These are phyloP conservation scores for Sceliomorpha sp. DNA, from an alignment of 2,888 invertebrate genomes.

Conservation along the genomic window DNA sequence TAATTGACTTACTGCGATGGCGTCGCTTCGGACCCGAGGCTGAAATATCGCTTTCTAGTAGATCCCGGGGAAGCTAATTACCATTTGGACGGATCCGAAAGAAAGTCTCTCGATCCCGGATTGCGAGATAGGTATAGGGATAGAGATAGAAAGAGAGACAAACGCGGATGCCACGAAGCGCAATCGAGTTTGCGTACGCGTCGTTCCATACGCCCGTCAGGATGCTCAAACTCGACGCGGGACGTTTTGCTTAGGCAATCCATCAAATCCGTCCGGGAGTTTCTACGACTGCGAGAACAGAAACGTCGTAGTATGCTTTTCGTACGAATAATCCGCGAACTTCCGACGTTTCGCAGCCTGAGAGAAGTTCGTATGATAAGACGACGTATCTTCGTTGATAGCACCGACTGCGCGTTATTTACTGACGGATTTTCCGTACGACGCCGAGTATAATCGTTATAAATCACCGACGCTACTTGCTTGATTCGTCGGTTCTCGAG, in stretches of 20 bases:
- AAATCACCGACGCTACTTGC: conserved; percentile 68
- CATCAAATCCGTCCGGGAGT: conserved; percentile 60
- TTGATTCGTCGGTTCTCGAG: conserved; percentile 45
- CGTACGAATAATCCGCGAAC: conserved; percentile 48
- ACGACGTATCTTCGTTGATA: conserved; percentile 67
- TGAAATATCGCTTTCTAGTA: too few species aligned
- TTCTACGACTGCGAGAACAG: conserved; percentile 53
- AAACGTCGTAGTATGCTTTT: conserved; percentile 56
- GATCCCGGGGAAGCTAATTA: too few species aligned
- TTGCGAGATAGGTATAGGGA: too few species aligned
- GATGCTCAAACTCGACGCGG: conserved; percentile 53
- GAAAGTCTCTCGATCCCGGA: too few species aligned
- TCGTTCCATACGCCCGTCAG: conserved; percentile 54
- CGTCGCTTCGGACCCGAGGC: too few species aligned
- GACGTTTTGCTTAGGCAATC: conserved; percentile 59
- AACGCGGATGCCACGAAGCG: too few species aligned
- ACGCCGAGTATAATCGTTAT: conserved; percentile 72
- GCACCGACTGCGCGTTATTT: conserved; percentile 71
- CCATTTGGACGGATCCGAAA: too few species aligned
- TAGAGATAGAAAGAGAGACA: too few species aligned
- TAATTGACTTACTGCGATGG: too few species aligned
- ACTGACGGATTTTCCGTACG: conserved; percentile 67
- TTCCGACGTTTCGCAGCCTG: conserved; percentile 54
- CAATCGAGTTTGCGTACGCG: conserved; percentile 57
- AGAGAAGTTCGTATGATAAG: conserved; percentile 53